These are phyloP conservation scores for Tautogolabrus adspersus DNA, from an alignment of 2,113 vertebrate species.

Conservation along the genomic window DNA sequence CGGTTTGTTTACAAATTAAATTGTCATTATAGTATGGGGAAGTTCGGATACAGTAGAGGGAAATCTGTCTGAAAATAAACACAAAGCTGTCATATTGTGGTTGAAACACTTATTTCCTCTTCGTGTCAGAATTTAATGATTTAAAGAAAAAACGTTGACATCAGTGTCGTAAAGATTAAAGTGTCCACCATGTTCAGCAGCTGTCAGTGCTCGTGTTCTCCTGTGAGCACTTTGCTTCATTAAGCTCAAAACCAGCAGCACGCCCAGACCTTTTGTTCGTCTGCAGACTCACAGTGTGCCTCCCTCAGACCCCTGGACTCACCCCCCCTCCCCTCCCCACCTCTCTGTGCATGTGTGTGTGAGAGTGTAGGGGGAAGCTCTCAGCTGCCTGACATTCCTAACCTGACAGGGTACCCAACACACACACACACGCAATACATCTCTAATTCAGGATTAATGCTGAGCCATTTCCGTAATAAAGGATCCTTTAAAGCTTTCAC, in stretches of 20 bases:
- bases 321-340: conserved; percentile 18
- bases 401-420: conserved; percentile 59
- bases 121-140: background rate
- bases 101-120: background rate
- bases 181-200: conserved; percentile 24
- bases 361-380: conserved; percentile 29
- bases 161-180: background rate
- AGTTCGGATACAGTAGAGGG: background rate
- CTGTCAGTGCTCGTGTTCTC: conserved; percentile 19
- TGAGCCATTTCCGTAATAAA: background rate
- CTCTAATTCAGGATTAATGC: background rate
- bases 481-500: background rate
- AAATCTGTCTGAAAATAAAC: background rate
- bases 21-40: background rate
- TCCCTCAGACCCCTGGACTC: conserved; percentile 47
- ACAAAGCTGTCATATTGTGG: background rate
- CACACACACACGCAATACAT: background rate
- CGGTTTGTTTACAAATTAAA: no score
- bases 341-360: conserved; percentile 1
- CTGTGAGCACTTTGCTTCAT: conserved; percentile 42
- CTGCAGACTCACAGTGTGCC: conserved; percentile 31
- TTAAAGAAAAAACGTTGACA: background rate
- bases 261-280: conserved; percentile 53
- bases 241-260: conserved; percentile 54
- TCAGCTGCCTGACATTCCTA: conserved; percentile 74